Percentiles rank a stretch among this genome's conserved stretches.
These are phyloP conservation scores for Rhegmatorhina hoffmannsi DNA, from an alignment of 2,113 vertebrate species.

Conservation along the genomic window DNA sequence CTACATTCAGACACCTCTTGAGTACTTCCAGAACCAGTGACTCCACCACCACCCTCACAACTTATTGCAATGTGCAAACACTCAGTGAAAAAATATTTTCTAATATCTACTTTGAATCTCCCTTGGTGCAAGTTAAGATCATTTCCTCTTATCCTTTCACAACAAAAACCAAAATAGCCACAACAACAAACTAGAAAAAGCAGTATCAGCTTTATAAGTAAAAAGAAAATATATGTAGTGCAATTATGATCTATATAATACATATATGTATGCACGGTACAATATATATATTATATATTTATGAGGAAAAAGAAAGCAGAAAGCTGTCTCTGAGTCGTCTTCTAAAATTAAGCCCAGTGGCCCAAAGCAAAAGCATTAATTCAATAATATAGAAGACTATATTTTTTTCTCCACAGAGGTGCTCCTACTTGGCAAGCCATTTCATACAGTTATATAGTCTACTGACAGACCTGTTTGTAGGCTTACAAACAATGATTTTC, in stretches of 20 bases:
- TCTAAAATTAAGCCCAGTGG: neutral
- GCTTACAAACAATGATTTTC: neutral
- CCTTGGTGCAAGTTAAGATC: neutral
- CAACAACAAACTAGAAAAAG: neutral
- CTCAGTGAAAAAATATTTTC: neutral
- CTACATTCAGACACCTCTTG: neutral
- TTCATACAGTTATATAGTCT: neutral
- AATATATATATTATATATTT: neutral
- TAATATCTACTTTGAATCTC: neutral
- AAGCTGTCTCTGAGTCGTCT: neutral
- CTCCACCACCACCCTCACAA: neutral
- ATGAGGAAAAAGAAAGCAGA: neutral
- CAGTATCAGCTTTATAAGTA: neutral
- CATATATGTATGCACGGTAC: neutral
- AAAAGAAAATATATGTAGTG: neutral
- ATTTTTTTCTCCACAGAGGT: neutral
- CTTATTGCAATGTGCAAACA: neutral
- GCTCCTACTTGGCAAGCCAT: neutral
- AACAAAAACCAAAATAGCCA: neutral
- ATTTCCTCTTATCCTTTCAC: neutral
- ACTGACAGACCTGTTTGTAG: neutral
- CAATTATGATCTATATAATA: neutral
- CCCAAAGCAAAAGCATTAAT: rapidly evolving
- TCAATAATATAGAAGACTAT: neutral
- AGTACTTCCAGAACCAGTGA: neutral